Evolutionary conservation across 2,888 invertebrate species (phyloP), one percentile per base, ranked within the genome.

Genomic region (Actias luna): DNA sequence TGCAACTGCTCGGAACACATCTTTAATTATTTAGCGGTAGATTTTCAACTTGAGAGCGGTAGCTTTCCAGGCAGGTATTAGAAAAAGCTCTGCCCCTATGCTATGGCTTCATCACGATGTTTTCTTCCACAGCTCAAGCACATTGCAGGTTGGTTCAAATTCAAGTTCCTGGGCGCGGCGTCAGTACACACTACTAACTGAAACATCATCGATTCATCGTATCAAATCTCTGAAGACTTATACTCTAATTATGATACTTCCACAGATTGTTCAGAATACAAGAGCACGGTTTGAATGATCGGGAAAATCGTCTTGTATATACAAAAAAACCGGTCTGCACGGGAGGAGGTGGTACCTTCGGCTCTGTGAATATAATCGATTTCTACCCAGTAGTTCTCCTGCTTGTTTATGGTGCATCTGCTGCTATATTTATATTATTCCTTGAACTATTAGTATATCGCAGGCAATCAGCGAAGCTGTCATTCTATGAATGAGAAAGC

Each of bases 331-430:
- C 95, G 0, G 69, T 78, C 4, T 96, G 95, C 70, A 79, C 79
- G 4, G 88, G 89, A 0, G 94, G 94, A 60, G 86, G 87, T 0
- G 93, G 93, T 0, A 88, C 78, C 58, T 95, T 95, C 76, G 90
- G 93, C 12, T 95, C 94, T 14, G 95, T 95, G 8, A 94, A 93
- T 50, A 87, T 94, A 71, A 86, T 93, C 0, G 95, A 95, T 74
- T 93, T 93, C 69, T 92, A 93, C 68, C 93, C 94, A 16, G 93
- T 93, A 0, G 70, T 93, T n/a, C 65, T 92, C 4, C 77, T 89
- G 66, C 76, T 93, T 18, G 58, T 85, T 0, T 93, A 89, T 70
- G 93, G 93, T 46, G 81, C 82, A 66, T 59, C 84, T 0, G 52
- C 85, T 0, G 77, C 93, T 1, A 58, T 85, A 12, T 16, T 78